Evolutionary conservation across 1,140 invertebrate genomes (phyloP), one percentile per base, ranked within the genome.

Genomic region (Dendrolimus kikuchii): DNA sequence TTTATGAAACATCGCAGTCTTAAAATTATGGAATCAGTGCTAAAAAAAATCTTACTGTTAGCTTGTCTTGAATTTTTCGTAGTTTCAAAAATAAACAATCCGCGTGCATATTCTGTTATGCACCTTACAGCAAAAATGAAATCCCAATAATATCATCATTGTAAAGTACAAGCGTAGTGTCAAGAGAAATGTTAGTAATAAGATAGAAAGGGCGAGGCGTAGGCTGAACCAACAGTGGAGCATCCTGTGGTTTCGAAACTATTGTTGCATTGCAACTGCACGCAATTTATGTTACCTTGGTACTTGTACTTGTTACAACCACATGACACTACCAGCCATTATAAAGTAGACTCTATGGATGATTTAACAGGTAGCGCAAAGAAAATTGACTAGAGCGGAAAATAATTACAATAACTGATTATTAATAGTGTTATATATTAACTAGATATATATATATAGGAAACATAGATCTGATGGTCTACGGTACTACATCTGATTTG

Each of bases 161-260:
- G 68, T 75, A 75, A 74, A 78, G 68, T 72, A 76, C 56, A 61
- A 65, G 55, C 49, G 51, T 61, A 66, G 63, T 76, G 74, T 77
- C 74, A 76, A 62, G 69, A 68, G 68, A 71, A 72, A 71, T 68
- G 69, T 71, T 70, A 62, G 72, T 67, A 74, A 78, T 79, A 79
- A 80, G 68, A 79, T 79, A 80, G 66, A 46, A 59, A 57, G 55
- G 64, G 68, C 57, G 66, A 66, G 51, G 58, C 75, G 78, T 79
- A 80, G 75, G 77, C 60, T 62, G 74, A 45, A 60, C 53, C 58
- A 53, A 53, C 66, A 63, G 36, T 39, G 38, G 37, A 57, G 59
- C 64, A 57, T 71, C 64, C 70, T 57, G 63, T 51, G 50, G 55
- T 43, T 66, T 58, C 54, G 57, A 64, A 57, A 58, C 70, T 66